Percentiles rank a stretch among this genome's conserved stretches.
phyloP scores from a whole-genome alignment of 2,888 invertebrate genomes.

The Xestia c-nigrum region DNA sequence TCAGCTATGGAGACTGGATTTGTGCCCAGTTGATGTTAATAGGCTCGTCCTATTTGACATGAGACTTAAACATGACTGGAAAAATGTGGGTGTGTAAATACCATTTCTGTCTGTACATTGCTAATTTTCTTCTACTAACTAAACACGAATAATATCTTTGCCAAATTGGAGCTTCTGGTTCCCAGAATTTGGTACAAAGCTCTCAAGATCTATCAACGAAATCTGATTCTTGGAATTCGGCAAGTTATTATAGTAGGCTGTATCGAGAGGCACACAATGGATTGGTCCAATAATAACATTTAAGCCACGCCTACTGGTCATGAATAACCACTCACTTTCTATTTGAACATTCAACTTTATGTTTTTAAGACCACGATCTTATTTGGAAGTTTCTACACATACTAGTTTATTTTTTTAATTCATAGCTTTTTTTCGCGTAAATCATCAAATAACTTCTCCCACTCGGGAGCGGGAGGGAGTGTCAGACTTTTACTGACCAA shows the following conservation, averaged over 20 bases:
- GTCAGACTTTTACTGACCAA: too few relatives aligned
- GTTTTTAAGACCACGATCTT: conserved; percentile 26
- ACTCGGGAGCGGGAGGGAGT: too few relatives aligned
- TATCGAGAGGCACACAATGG: conserved; percentile 31
- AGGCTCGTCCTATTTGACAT: neutral
- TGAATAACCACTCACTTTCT: conserved; percentile 40
- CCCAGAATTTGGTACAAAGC: neutral
- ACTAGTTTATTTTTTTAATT: neutral
- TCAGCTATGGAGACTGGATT: neutral
- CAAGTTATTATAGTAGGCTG: conserved; percentile 24
- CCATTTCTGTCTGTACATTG: neutral
- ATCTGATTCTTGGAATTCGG: conserved; percentile 31
- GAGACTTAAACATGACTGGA: neutral
- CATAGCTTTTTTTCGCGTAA: too few relatives aligned
- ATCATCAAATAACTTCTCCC: too few relatives aligned
- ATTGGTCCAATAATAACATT: conserved; percentile 38
- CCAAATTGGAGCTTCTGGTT: neutral
- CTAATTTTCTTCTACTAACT: neutral
- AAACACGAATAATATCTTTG: neutral
- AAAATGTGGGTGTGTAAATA: neutral
- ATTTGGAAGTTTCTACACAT: conserved; percentile 1
- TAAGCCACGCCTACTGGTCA: conserved; percentile 34
- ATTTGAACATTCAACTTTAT: conserved; percentile 20
- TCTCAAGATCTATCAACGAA: conserved; percentile 3
- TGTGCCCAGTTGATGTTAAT: neutral